A percentile compares a stretch with the other conserved stretches of the same genome.
These are phyloP conservation scores for Aspidiotus rigidus DNA, from an alignment of 2,888 invertebrate genomes.

Conservation along the genomic window DNA sequence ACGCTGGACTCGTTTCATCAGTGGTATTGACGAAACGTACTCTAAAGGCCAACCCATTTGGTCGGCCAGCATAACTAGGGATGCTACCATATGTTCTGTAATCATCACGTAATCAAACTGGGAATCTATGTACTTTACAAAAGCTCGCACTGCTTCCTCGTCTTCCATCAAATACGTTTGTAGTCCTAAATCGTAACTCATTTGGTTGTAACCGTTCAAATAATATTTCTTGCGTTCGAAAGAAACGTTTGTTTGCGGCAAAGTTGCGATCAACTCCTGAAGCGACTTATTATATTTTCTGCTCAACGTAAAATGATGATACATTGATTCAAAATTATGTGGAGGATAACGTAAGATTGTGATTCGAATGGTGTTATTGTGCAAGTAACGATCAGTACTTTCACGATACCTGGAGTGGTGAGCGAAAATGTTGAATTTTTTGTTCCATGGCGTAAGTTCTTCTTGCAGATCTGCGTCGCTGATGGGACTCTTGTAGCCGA, in stretches of 20 bases:
- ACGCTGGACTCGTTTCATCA: neutral
- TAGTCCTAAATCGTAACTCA: constrained; percentile 39
- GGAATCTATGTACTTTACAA: constrained; percentile 37
- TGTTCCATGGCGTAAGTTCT: constrained; percentile 28
- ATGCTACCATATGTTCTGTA: constrained; percentile 39
- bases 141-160: constrained; percentile 33
- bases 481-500: constrained; percentile 37
- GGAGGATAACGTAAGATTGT: constrained; percentile 13
- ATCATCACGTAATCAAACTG: constrained; percentile 40
- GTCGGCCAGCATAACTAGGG: constrained; percentile 38
- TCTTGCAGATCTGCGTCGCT: constrained; percentile 33
- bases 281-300: constrained; percentile 3
- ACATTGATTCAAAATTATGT: constrained; percentile 18
- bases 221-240: neutral
- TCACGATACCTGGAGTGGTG: constrained; percentile 38
- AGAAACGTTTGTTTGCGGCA: neutral
- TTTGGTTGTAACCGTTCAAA: constrained; percentile 38
- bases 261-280: neutral
- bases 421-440: constrained; percentile 38
- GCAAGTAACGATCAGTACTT: constrained; percentile 35
- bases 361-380: constrained; percentile 6
- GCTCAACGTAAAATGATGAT: constrained; percentile 4
- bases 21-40: constrained; percentile 33
- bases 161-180: constrained; percentile 30
- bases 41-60: constrained; percentile 39